Conservation (phyloP, 2,113 vertebrate genomes). For the Lepidothrix coronata region DNA sequence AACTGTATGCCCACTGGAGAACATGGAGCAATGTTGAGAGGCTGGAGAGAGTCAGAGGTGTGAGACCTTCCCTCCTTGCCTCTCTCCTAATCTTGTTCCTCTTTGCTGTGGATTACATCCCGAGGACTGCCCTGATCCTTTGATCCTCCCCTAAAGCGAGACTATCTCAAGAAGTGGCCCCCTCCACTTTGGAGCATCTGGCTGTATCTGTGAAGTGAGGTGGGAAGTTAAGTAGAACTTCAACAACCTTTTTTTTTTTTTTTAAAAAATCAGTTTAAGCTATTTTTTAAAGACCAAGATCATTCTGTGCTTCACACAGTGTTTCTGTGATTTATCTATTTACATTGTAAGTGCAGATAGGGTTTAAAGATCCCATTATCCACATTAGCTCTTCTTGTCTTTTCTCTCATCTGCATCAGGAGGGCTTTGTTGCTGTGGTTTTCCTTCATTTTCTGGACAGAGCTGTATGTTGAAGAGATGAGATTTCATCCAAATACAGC, state of each 20-base stretch:
- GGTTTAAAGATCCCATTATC: background rate
- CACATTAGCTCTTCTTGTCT: background rate
- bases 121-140: background rate
- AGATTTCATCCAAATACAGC: background rate
- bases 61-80: background rate
- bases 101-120: background rate
- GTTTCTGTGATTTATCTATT: background rate
- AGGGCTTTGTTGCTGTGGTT: background rate
- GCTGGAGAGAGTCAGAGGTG: background rate
- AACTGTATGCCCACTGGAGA: background rate
- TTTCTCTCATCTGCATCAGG: background rate
- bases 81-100: background rate
- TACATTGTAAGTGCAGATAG: background rate
- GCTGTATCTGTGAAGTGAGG: background rate
- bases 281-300: background rate
- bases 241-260: background rate
- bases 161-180: background rate
- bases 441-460: background rate
- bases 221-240: background rate
- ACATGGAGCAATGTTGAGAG: fast-evolving
- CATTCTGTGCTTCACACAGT: background rate
- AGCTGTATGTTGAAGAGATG: background rate
- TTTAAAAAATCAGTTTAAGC: background rate
- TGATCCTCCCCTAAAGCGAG: background rate
- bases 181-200: background rate